Evolutionary conservation across 2,113 vertebrate species (phyloP).

Genomic region (Engraulis encrasicolus): DNA sequence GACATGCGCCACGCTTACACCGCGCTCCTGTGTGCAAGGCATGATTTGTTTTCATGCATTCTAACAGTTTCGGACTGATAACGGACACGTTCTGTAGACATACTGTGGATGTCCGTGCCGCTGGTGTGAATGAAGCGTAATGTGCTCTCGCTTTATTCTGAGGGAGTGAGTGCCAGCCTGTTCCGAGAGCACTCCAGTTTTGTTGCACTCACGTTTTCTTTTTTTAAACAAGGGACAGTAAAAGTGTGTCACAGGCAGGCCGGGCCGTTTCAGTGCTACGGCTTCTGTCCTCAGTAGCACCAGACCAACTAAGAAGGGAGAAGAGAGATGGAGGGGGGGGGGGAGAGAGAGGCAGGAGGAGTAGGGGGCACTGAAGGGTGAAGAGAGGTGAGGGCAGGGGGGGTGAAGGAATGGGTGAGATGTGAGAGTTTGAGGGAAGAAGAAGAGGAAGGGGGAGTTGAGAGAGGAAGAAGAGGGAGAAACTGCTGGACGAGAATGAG

Average conservation of each 20-base stretch:
- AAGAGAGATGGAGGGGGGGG: background rate
- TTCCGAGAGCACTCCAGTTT: background rate
- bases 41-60: too few relatives aligned
- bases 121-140: too few relatives aligned
- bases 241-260: background rate
- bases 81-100: too few relatives aligned
- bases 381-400: constrained; percentile 18
- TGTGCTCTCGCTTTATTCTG: background rate
- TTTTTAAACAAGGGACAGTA: background rate
- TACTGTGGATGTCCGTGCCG: too few relatives aligned
- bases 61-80: too few relatives aligned
- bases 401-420: too few relatives aligned
- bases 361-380: constrained; percentile 37
- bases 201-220: background rate
- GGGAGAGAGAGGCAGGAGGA: constrained; percentile 4
- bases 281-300: background rate
- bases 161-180: background rate
- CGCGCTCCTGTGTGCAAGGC: too few relatives aligned
- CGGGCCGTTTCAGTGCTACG: background rate
- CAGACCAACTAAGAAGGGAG: background rate
- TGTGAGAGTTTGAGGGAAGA: too few relatives aligned
- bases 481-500: too few relatives aligned
- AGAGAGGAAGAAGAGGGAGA: too few relatives aligned
- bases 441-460: too few relatives aligned
- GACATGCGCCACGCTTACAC: too few relatives aligned